Evolutionary conservation across 2,888 invertebrate species (phyloP), one percentile per base, ranked within the genome.

Genomic region (Nemapogon koenigi): DNA sequence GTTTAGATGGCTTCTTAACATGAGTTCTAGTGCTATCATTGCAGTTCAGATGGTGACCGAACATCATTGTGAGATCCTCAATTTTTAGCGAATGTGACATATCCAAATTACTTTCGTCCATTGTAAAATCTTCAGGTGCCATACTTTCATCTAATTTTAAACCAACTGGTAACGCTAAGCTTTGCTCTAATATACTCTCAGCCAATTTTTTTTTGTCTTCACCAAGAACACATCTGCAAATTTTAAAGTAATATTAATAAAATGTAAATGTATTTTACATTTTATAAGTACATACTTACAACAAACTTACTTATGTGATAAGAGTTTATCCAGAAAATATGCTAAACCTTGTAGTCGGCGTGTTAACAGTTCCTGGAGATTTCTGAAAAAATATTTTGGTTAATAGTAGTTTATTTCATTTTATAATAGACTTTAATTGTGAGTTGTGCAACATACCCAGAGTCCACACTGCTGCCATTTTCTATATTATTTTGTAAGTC

Each of bases 291-390:
- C n/a, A n/a, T n/a, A n/a, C n/a, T n/a, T n/a, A n/a, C n/a, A n/a
- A n/a, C n/a, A n/a, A 16, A 81, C 79, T 51, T 67, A 81, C 73
- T 84, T 84, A 48, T 86, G 82, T 40, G 81, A 81, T 16, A 87
- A 58, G 22, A 88, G 60, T 41, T 85, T 83, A 46, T 86, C 85
- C 46, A 88, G 61, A 53, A 87, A 87, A 49, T 80, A 75, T 1
- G 87, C 83, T 42, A 88, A 59, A 48, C 87, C 87, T 59, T 87
- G 85, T 35, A 88, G 62, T 22, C 87, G 76, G 3, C 69, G 73
- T 16, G 84, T 83, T 29, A 88, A 58, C 40, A 85, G 51, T 39
- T 79, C 66, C 43, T 80, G 75, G 4, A 80, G 59, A 48, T 78
- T 78, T 26, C 80, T 80, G 50, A 43, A 72, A 71, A 39, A 42